Base-by-base conservation (phyloP, 2,888 invertebrate species). In the Drosophila quinaria region DNA sequence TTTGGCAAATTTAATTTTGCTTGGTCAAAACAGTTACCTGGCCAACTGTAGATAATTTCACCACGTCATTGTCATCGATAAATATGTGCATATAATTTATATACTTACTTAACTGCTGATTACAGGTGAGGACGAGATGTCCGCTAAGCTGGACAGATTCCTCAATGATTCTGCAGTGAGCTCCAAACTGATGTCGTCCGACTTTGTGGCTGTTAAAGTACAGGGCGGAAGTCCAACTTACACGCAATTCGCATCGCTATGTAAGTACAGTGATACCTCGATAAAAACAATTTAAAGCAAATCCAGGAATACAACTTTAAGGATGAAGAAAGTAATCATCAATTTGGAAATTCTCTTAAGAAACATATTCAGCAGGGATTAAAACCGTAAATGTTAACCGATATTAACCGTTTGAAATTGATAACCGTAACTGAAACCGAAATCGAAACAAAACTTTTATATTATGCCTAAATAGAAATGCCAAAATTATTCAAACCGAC, bases 191-290 rank as follows among this genome's bases (percentile, higher is more conserved):
- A 94, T 95, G 82, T 93, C 94, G 37, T 92, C 94, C 1, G 93
- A 95, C 82, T 97, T 97, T 93, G 95, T 97, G 2, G 96, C 96
- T 1, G 94, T 98, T 61, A 96, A 95, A 91, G 93, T 98, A 50
- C 94, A 95, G 90, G 96, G 95, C 63, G 95, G 95, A 29, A 95
- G 96, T n/a, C 93, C 95, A 37, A 94, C 95, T 61, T 97, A 97
- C 90, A 95, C 94, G 89, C 97, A 97, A 89, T 97, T 87, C 35
- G 64, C 65, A 46, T 69, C 83, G 10, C 58, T 89, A 8, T 87
- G 90, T 87, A 54, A 74, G 86, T 80, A 49, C 35, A 42, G 31
- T 56, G 19, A 19, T 15, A 10, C 0, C 22, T 41, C 29, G 8
- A 17, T n/a, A n/a, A n/a, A n/a, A n/a, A n/a, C n/a, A n/a, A n/a